Evolutionary conservation across 2,797 vertebrate species (phyloP), one percentile per base, ranked within the genome.

Genomic region (Arctocebus calabarensis): DNA sequence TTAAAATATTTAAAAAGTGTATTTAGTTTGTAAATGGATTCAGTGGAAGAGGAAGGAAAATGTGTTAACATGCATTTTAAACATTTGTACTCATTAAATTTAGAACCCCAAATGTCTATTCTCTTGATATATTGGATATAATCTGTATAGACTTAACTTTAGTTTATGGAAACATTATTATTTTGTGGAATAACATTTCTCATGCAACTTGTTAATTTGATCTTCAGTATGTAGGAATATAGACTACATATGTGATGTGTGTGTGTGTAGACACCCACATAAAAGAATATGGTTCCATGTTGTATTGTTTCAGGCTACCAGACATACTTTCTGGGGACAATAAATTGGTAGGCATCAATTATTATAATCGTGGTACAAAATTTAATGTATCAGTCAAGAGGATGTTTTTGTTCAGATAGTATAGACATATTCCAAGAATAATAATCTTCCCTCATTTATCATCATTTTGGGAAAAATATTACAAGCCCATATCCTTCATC

Each of bases 391-490:
- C 52, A 75, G 19, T 95, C 61, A 95, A 93, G 27, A 82, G 71
- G 3, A 32, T 61, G 14, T 68, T 79, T 27, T 94, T 82, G 16
- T 64, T 94, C 43, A 27, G 37, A 27, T 27, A 4, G 25, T 64
- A 75, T 29, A 85, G n/a, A 61, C 5, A 73, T 23, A 82, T 68
- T 59, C 74, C 48, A 79, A 86, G 43, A 88, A 88, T 74, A 88
- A 88, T 74, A 88, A 88, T 61, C 37, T 48, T 94, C 3, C 17
- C 14, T 79, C 64, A 75, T 92, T 93, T 96, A 88, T 94, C 34
- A 64, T 94, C 17, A 85, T 71, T 11, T 91, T 92, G 57, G 83
- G 40, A 62, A 92, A 84, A 90, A n/a, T 64, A 86, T 52, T 88
- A 9, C 16, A 94, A 96, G 78, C 5, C 0, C 2, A 3, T 90